These are phyloP conservation scores for Ailurus styani DNA, from an alignment of 2,113 vertebrate species.

Conservation along the genomic window DNA sequence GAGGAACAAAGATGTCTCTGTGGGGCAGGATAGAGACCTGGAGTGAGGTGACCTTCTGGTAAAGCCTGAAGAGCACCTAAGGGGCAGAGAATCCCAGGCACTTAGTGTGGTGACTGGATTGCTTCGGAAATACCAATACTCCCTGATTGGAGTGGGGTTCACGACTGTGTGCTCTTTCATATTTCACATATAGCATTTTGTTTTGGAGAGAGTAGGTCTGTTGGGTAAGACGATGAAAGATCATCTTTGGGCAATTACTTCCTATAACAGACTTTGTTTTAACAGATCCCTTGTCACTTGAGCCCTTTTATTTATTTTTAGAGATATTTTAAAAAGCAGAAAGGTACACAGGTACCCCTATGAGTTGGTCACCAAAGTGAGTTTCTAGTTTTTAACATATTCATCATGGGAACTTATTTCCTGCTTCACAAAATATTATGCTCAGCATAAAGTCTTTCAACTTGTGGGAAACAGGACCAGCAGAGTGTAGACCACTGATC, in stretches of 20 bases:
- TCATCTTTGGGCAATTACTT: not conserved
- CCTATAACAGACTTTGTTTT: not conserved
- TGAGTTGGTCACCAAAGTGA: not conserved
- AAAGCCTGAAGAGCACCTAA: not conserved
- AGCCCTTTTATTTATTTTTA: slow-evolving; percentile 9
- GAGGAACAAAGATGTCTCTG: slow-evolving; percentile 74
- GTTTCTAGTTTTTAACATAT: not conserved
- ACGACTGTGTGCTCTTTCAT: not conserved
- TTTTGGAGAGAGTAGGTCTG: slow-evolving; percentile 17
- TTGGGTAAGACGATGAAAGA: not conserved
- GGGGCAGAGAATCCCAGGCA: not conserved
- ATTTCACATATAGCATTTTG: not conserved
- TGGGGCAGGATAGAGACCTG: not conserved
- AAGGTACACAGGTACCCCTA: not conserved
- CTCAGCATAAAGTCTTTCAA: not conserved
- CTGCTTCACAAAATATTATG: not conserved
- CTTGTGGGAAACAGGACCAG: not conserved
- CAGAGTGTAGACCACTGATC: not conserved
- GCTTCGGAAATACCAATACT: not conserved
- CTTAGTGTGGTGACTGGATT: not conserved
- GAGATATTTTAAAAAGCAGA: not conserved
- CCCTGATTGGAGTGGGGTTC: not conserved
- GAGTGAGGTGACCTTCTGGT: not conserved
- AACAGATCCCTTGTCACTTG: not conserved
- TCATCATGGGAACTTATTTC: not conserved